A percentile compares a stretch with the other conserved stretches of the same genome.
Conservation (phyloP, 2,797 vertebrate species). For the Coregonus ussuriensis region DNA sequence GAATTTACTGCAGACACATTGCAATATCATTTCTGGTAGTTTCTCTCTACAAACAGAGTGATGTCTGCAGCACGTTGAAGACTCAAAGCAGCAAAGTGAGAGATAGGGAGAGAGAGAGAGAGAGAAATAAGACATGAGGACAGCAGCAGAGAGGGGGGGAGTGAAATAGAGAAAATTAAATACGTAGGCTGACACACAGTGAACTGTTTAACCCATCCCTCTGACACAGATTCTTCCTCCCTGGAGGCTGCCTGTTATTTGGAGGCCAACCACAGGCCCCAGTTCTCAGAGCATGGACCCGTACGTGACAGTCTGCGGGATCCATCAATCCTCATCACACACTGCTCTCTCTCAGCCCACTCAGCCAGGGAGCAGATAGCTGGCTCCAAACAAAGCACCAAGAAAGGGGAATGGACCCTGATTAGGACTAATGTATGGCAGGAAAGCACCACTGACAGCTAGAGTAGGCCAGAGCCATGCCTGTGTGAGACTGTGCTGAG, state of each 20-base stretch:
- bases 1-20: not conserved
- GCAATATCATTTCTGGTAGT: not conserved
- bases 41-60: not conserved
- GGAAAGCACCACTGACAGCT: conserved; percentile 48
- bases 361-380: conserved; percentile 41
- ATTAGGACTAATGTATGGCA: conserved; percentile 72
- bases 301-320: conserved; percentile 25
- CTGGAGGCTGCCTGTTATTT: not conserved
- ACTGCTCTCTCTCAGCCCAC: not conserved
- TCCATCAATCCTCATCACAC: conserved; percentile 62
- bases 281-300: conserved; percentile 17
- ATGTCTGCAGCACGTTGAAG: not conserved
- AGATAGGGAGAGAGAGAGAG: not conserved
- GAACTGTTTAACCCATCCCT: conserved; percentile 17
- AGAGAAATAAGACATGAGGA: not conserved
- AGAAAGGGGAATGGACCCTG: conserved; percentile 51
- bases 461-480: conserved; percentile 22
- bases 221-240: conserved; percentile 13
- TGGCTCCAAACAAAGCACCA: conserved; percentile 43
- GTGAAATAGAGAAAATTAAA: not conserved
- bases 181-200: not conserved
- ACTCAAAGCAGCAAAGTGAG: not conserved
- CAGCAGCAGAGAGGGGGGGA: not conserved
- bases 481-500: conserved; percentile 53
- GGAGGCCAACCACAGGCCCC: conserved; percentile 17